These are phyloP conservation scores for Muscicapa comitata DNA, from an alignment of 2,797 vertebrate genomes.

Conservation along the genomic window DNA sequence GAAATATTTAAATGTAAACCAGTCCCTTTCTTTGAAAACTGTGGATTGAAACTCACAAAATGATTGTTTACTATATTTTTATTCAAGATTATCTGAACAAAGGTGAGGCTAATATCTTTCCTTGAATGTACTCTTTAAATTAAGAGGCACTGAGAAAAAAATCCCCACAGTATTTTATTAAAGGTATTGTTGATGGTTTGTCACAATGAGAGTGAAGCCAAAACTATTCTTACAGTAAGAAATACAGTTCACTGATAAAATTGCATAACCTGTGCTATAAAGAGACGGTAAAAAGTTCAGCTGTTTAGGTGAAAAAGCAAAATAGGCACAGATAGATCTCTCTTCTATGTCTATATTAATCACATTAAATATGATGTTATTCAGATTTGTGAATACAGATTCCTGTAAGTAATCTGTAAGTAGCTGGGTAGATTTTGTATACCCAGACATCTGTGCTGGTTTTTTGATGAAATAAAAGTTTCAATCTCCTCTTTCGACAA, in stretches of 20 bases:
- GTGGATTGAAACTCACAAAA: background rate
- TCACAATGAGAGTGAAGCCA: background rate
- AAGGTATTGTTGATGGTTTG: background rate
- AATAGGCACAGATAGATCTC: background rate
- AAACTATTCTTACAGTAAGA: background rate
- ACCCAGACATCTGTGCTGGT: background rate
- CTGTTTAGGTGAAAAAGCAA: background rate
- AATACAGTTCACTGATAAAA: background rate
- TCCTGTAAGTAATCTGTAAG: background rate
- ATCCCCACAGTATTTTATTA: background rate
- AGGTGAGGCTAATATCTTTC: background rate
- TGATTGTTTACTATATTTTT: constrained; percentile 1
- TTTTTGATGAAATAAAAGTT: background rate
- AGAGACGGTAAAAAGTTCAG: background rate
- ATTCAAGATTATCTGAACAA: background rate
- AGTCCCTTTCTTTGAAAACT: constrained; percentile 42
- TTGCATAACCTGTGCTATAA: background rate
- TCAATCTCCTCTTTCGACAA: background rate
- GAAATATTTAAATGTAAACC: constrained; percentile 46
- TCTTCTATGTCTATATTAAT: background rate
- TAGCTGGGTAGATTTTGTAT: background rate
- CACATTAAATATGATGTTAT: background rate
- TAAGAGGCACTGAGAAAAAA: background rate
- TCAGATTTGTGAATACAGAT: background rate
- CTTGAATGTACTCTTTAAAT: background rate